A percentile compares a stretch with the other conserved stretches of the same genome.
Evolutionary conservation across 2,113 vertebrate species (phyloP).

Genomic region (Dasyornis broadbenti): DNA sequence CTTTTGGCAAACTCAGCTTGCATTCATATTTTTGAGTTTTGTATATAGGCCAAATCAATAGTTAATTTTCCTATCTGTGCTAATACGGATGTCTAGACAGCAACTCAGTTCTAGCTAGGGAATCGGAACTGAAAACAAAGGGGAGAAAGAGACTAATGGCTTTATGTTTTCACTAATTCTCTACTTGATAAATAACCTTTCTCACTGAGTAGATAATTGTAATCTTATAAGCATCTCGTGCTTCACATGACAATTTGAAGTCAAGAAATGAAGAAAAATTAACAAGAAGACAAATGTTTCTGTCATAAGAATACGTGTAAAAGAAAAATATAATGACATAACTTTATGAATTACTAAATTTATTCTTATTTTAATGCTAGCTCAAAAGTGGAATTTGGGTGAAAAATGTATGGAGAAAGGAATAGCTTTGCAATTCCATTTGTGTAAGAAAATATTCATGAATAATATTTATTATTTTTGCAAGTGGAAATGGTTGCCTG

Average conservation of each 20-base stretch:
- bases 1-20: background rate
- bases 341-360: background rate
- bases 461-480: background rate
- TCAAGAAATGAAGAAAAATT: conserved; percentile 4
- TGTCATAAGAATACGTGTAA: background rate
- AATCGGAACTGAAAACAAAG: background rate
- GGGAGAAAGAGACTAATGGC: background rate
- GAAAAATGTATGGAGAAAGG: background rate
- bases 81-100: background rate
- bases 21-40: background rate
- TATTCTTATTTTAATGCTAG: background rate
- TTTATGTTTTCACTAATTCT: background rate
- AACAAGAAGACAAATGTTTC: background rate
- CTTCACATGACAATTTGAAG: background rate
- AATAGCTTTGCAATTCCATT: background rate
- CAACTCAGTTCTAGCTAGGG: background rate
- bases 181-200: background rate
- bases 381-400: background rate
- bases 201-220: background rate
- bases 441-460: background rate
- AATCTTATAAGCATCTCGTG: background rate
- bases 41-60: background rate
- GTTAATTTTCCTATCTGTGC: background rate
- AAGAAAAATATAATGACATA: background rate
- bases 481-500: background rate